Conservation (phyloP, 2,888 invertebrate genomes). For the Craniophora ligustri region DNA sequence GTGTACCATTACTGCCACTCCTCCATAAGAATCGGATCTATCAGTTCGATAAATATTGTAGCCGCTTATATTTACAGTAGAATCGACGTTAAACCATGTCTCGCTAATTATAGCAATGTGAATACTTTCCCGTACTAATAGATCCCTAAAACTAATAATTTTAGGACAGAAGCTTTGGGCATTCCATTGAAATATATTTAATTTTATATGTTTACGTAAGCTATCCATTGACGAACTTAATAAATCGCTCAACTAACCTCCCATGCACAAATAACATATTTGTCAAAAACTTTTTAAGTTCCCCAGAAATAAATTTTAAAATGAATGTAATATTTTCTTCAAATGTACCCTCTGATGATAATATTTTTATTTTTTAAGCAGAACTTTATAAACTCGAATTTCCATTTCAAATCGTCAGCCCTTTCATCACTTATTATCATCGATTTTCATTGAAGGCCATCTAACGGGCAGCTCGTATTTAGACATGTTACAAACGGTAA, state of each 20-base stretch:
- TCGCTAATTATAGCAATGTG: slow-evolving; percentile 14
- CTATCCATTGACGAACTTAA: background rate
- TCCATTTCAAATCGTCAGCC: slow-evolving; percentile 1
- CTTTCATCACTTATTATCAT: background rate
- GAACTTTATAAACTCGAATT: background rate
- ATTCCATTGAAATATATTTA: slow-evolving; percentile 13
- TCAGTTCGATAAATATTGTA: slow-evolving; percentile 2
- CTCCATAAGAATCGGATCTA: background rate
- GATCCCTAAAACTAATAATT: background rate
- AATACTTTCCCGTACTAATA: slow-evolving; percentile 2
- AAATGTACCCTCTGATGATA: background rate
- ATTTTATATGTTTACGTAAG: background rate
- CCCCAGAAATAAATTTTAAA: background rate
- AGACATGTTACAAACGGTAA: too few relatives aligned
- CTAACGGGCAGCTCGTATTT: too few relatives aligned
- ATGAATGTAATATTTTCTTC: background rate
- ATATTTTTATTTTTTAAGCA: slow-evolving; percentile 6
- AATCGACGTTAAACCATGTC: slow-evolving; percentile 13
- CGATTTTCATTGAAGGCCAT: too few relatives aligned
- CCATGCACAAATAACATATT: background rate
- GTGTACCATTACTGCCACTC: slow-evolving; percentile 1
- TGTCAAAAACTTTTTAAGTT: background rate
- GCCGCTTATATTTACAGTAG: background rate
- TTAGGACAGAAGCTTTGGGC: slow-evolving; percentile 5
- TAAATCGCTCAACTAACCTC: background rate